A percentile compares a stretch with the other conserved stretches of the same genome.
These are phyloP conservation scores for Eupithecia dodoneata DNA, from an alignment of 2,888 invertebrate species.

Conservation along the genomic window DNA sequence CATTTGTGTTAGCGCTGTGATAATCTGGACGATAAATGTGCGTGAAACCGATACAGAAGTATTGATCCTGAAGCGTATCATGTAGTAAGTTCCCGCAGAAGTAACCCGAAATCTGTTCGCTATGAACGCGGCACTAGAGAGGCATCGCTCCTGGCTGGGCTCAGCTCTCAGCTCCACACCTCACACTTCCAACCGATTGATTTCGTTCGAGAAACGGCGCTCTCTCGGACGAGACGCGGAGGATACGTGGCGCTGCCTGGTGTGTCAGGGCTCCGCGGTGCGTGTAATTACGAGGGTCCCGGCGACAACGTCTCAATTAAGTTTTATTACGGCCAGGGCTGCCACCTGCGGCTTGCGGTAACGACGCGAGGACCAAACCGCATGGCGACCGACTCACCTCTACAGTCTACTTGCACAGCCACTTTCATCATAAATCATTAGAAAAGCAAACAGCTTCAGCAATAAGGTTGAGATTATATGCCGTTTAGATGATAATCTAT, in stretches of 20 bases:
- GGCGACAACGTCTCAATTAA: constrained; percentile 56
- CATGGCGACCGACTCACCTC: neutral
- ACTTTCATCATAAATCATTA: neutral
- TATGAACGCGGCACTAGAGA: neutral
- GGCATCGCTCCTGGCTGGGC: neutral
- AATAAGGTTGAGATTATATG: neutral
- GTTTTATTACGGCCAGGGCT: constrained; percentile 46
- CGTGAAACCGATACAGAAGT: neutral
- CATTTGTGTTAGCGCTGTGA: no score
- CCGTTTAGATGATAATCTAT: constrained; percentile 2
- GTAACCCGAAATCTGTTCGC: neutral
- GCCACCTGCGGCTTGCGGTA: constrained; percentile 28
- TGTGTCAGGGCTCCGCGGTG: constrained; percentile 43
- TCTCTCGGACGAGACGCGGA: neutral
- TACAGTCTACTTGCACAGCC: neutral
- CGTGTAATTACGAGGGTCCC: constrained; percentile 46
- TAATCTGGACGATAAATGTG: no score
- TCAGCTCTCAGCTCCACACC: neutral
- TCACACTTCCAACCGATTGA: neutral
- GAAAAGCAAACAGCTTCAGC: neutral
- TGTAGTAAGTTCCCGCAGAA: neutral
- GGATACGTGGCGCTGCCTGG: constrained; percentile 23
- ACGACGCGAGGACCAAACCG: neutral
- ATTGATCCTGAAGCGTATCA: neutral
- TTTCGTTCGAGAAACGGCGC: neutral